These are phyloP conservation scores for Cebus imitator DNA, from an alignment of 2,113 vertebrate genomes.

Conservation along the genomic window DNA sequence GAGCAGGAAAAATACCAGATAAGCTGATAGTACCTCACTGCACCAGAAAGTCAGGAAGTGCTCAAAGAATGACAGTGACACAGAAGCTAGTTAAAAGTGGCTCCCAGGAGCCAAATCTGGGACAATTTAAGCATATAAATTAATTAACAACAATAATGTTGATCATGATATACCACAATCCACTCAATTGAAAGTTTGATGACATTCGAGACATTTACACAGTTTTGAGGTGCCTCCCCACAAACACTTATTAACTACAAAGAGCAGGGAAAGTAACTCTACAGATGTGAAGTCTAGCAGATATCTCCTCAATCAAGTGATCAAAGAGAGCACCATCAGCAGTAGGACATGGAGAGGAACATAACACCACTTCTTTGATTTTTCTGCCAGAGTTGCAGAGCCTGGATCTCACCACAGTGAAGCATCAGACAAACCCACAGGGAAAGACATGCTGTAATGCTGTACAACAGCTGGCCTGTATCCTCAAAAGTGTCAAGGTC, in stretches of 20 bases:
- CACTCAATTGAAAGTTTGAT: not conserved
- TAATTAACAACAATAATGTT: not conserved
- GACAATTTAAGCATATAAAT: not conserved
- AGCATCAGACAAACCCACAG: not conserved
- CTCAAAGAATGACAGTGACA: not conserved
- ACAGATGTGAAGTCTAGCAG: not conserved
- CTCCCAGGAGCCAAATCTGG: not conserved
- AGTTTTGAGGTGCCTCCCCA: not conserved
- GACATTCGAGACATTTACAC: not conserved
- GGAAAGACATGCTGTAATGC: not conserved
- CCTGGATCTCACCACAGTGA: not conserved
- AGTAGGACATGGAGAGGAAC: not conserved
- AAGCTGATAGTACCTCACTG: not conserved
- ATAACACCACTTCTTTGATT: not conserved
- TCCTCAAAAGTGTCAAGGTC: not conserved
- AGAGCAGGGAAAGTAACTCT: not conserved
- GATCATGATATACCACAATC: not conserved
- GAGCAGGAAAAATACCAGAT: not conserved
- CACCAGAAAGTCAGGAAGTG: not conserved
- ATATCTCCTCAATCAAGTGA: not conserved
- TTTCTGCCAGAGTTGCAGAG: not conserved
- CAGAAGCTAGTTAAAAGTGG: not conserved
- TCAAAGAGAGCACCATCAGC: too few relatives aligned
- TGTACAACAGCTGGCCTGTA: not conserved
- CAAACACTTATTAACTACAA: not conserved